phyloP scores from a whole-genome alignment of 2,113 vertebrate species.

The Gasterosteus nipponicus region DNA sequence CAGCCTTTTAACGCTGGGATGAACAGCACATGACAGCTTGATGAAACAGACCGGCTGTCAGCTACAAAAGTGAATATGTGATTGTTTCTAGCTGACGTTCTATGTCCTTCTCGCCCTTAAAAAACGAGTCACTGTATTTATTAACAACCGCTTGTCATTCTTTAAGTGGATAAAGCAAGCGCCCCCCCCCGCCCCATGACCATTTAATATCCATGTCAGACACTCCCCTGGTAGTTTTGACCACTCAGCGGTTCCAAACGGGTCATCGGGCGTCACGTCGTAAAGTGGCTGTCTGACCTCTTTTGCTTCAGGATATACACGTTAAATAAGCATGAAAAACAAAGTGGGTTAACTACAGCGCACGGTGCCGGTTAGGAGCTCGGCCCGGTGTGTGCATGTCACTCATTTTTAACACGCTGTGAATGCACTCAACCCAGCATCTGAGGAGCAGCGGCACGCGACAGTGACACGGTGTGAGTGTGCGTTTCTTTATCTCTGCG shows the following conservation, averaged over 20 bases:
- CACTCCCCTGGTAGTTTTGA: background rate
- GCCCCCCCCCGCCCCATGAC: background rate
- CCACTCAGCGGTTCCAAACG: background rate
- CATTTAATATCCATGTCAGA: background rate
- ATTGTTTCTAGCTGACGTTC: conserved; percentile 8
- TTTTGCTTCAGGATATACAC: background rate
- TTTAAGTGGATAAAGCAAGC: conserved; percentile 9
- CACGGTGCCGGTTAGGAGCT: background rate
- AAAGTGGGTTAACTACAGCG: background rate
- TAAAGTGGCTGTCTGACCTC: background rate
- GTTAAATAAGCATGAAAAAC: background rate
- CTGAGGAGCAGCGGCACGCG: background rate
- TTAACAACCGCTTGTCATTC: conserved; percentile 6
- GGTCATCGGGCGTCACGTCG: background rate
- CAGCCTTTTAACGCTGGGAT: background rate
- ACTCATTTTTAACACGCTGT: background rate
- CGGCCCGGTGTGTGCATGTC: no score
- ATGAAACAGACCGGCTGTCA: conserved; percentile 8
- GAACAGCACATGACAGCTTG: background rate
- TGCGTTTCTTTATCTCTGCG: background rate
- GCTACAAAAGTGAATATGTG: conserved; percentile 6
- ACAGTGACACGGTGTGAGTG: no score
- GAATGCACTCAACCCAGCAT: background rate
- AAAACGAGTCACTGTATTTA: background rate
- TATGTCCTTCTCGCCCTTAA: conserved; percentile 9